phyloP scores from a whole-genome alignment of 2,113 vertebrate species.

The Paratilapia polleni region DNA sequence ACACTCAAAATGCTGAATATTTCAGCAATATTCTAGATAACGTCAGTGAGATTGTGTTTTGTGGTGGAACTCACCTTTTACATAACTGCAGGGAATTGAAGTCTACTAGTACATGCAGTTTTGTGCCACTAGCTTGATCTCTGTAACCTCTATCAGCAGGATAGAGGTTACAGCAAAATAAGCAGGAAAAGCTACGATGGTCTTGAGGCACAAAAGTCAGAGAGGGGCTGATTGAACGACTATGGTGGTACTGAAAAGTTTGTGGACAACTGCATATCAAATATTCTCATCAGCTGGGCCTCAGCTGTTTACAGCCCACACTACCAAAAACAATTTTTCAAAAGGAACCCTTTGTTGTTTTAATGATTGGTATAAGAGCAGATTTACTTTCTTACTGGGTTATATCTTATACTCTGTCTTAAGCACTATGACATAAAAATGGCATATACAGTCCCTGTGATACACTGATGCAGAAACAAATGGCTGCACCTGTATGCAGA shows the following conservation, averaged over 20 bases:
- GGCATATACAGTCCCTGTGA: not conserved
- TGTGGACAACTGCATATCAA: not conserved
- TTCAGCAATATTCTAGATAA: not conserved
- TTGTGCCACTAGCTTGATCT: not conserved
- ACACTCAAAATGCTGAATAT: constrained; percentile 8
- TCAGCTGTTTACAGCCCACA: not conserved
- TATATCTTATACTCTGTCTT: not conserved
- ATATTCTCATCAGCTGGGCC: not conserved
- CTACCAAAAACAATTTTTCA: not conserved
- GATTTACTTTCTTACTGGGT: not conserved
- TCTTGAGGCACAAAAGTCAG: too few species aligned
- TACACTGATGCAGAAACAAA: not conserved
- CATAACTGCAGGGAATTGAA: not conserved
- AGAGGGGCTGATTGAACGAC: not conserved
- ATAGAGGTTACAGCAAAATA: not conserved
- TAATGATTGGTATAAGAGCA: not conserved
- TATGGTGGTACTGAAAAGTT: not conserved
- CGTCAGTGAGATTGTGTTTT: not conserved
- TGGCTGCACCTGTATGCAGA: not conserved
- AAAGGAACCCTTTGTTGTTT: not conserved
- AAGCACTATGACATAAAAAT: not conserved
- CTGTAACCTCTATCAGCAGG: too few species aligned
- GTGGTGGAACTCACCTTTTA: not conserved
- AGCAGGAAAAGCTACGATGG: not conserved
- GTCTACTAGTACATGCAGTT: not conserved